Conservation (phyloP, 2,888 invertebrate genomes). For the Limnephilus lunatus region DNA sequence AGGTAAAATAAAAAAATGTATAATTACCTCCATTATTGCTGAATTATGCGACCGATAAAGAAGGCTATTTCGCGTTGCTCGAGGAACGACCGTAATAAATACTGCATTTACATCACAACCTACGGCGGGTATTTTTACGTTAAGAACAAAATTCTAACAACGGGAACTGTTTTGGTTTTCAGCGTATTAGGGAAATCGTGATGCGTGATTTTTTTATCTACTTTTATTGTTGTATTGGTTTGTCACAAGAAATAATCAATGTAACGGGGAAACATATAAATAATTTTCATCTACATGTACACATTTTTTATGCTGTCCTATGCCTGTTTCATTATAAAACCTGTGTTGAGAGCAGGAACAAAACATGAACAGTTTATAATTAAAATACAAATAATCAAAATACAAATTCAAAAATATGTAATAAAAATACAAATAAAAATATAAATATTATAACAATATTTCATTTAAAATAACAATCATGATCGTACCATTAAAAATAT, state of each 20-base stretch:
- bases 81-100: conserved; percentile 33
- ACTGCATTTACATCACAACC: conserved; percentile 39
- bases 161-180: neutral
- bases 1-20: conserved; percentile 37
- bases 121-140: conserved; percentile 15
- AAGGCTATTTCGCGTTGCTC: conserved; percentile 50
- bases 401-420: too few species aligned
- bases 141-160: neutral
- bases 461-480: too few species aligned
- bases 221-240: neutral
- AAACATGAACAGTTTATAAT: too few species aligned
- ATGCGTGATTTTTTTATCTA: neutral
- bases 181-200: neutral
- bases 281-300: neutral
- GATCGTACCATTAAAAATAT: too few species aligned
- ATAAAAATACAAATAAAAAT: too few species aligned
- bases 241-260: neutral
- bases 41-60: conserved; percentile 54
- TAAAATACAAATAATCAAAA: too few species aligned
- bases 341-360: too few species aligned
- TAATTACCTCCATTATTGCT: conserved; percentile 53
- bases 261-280: neutral
- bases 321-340: too few species aligned
- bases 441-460: too few species aligned
- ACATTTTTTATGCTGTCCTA: too few species aligned